Evolutionary conservation across 2,797 vertebrate species (phyloP).

Genomic region (Columba guinea): DNA sequence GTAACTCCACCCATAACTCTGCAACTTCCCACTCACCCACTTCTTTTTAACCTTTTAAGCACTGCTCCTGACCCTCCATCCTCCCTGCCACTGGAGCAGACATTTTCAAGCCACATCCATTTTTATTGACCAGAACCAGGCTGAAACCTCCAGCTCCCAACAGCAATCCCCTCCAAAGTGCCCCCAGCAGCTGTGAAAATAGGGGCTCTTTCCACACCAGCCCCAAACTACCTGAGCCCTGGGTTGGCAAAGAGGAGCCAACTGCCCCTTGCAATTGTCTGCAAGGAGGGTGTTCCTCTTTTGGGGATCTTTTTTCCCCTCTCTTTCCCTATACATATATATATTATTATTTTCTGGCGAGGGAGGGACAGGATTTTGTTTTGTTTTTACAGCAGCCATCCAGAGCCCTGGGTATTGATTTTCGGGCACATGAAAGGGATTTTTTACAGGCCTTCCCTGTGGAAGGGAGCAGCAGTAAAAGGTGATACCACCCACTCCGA

Average conservation of each 20-base stretch:
- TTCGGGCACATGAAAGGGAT: constrained; percentile 75
- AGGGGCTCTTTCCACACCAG: background rate
- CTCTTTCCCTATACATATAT: no score
- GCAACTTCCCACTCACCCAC: constrained; percentile 39
- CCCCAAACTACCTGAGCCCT: background rate
- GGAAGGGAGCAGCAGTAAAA: constrained; percentile 83
- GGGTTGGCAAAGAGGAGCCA: background rate
- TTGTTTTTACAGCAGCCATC: constrained; percentile 71
- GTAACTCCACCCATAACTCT: constrained; percentile 69
- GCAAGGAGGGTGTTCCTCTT: background rate
- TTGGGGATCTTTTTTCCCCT: accelerated
- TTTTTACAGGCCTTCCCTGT: constrained; percentile 78
- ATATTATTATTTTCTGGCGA: background rate
- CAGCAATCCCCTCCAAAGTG: background rate
- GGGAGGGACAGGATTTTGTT: constrained; percentile 36
- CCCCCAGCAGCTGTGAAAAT: constrained; percentile 45
- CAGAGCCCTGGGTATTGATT: constrained; percentile 76
- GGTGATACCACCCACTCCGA: constrained; percentile 88
- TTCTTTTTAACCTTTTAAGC: constrained; percentile 72
- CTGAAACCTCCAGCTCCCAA: background rate
- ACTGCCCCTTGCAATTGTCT: background rate
- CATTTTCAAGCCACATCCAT: background rate
- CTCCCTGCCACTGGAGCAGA: background rate
- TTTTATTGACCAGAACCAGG: background rate
- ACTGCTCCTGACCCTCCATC: constrained; percentile 26